Conservation (phyloP, 2,797 vertebrate genomes). For the Phalanger gymnotis region DNA sequence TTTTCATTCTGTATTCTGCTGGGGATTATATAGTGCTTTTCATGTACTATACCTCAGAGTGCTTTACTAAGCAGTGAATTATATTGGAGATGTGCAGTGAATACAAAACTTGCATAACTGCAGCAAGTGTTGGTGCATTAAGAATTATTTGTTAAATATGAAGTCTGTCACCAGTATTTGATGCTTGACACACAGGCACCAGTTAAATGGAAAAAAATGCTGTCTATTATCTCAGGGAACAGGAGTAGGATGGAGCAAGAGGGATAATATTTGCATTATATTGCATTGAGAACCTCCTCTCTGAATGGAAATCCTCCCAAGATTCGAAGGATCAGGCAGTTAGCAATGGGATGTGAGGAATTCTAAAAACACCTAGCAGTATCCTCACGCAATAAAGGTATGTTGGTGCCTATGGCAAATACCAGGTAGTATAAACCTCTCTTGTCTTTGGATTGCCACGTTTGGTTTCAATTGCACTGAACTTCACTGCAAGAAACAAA, state of each 20-base stretch:
- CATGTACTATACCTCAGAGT: constrained; percentile 73
- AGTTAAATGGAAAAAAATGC: constrained; percentile 61
- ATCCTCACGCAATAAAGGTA: background rate
- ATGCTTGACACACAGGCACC: constrained; percentile 62
- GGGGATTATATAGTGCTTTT: constrained; percentile 75
- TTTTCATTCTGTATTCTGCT: constrained; percentile 71
- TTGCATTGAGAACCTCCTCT: constrained; percentile 47
- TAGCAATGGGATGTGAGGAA: background rate
- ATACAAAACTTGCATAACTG: constrained; percentile 72
- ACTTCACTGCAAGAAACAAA: background rate
- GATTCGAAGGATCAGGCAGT: constrained; percentile 17
- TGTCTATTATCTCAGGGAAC: constrained; percentile 74
- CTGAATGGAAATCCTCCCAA: constrained; percentile 33
- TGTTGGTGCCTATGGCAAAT: background rate
- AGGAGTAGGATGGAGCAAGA: constrained; percentile 51
- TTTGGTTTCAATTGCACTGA: background rate
- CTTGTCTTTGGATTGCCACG: background rate
- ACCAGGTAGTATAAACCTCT: background rate
- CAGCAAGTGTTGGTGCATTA: constrained; percentile 26
- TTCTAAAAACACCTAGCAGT: background rate
- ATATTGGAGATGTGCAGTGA: constrained; percentile 67
- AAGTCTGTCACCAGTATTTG: constrained; percentile 65
- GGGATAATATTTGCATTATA: constrained; percentile 58
- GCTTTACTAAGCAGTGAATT: constrained; percentile 76
- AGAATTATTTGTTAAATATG: constrained; percentile 75